Evolutionary conservation across 2,113 vertebrate genomes (phyloP).

Genomic region (Cottus gobio): DNA sequence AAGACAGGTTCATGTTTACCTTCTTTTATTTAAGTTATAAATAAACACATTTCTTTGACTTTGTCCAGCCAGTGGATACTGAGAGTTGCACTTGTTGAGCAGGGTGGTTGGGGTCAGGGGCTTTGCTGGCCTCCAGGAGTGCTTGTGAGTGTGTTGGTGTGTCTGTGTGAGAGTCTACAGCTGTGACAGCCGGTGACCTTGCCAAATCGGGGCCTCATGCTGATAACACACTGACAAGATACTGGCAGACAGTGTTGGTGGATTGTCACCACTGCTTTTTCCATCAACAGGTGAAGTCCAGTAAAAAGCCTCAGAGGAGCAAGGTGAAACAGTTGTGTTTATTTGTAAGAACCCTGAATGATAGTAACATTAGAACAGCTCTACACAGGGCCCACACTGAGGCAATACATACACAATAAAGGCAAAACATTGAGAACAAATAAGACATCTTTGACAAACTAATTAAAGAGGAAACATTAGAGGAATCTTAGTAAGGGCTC

Average conservation of each 20-base stretch:
- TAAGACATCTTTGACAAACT: not conserved
- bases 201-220: constrained; percentile 66
- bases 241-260: constrained; percentile 61
- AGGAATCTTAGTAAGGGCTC: not conserved
- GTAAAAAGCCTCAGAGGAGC: constrained; percentile 13
- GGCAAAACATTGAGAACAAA: not conserved
- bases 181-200: constrained; percentile 80
- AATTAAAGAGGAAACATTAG: not conserved
- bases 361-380: not conserved
- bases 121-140: constrained; percentile 11
- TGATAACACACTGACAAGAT: constrained; percentile 80
- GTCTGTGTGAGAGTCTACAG: constrained; percentile 77
- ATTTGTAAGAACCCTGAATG: not conserved
- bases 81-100: constrained; percentile 11
- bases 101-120: constrained; percentile 25
- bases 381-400: not conserved
- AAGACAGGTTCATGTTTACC: not conserved
- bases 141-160: constrained; percentile 20
- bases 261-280: constrained; percentile 55
- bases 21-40: not conserved
- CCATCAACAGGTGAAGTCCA: constrained; percentile 49
- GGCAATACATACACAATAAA: not conserved
- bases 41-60: not conserved
- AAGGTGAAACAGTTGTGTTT: not conserved
- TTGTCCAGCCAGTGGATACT: constrained; percentile 9